Conservation (phyloP, 1,140 invertebrate genomes). For the silkworm (Bombyx mori) region DNA sequence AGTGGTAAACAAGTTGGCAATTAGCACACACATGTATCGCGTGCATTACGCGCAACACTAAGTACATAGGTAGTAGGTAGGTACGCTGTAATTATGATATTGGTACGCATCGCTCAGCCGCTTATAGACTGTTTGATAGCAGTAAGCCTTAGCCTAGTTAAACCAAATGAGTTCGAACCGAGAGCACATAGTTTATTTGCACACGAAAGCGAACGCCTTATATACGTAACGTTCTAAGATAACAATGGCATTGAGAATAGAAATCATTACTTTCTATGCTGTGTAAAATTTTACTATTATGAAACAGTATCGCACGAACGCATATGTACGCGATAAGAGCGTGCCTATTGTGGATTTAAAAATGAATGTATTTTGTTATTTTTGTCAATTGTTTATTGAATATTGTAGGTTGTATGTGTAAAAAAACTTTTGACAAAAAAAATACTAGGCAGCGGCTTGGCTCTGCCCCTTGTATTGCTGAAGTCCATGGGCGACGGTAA, state of each 20-base stretch:
- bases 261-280: constrained; percentile 43
- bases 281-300: constrained; percentile 33
- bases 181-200: constrained; percentile 8
- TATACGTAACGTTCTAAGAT: constrained; percentile 26
- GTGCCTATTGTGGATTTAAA: background rate
- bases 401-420: no score
- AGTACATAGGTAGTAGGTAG: background rate
- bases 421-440: no score
- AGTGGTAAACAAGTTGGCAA: no score
- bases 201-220: constrained; percentile 1
- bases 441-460: no score
- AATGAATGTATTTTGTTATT: no score
- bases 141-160: constrained; percentile 29
- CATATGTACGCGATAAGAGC: constrained; percentile 19
- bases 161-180: constrained; percentile 10
- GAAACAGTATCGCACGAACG: constrained; percentile 21
- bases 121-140: constrained; percentile 12
- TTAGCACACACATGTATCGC: no score
- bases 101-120: background rate
- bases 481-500: no score
- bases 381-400: no score
- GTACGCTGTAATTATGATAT: constrained; percentile 2
- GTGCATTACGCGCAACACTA: no score
- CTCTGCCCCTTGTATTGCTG: no score
- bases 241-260: constrained; percentile 40